A percentile compares a stretch with the other conserved stretches of the same genome.
These are phyloP conservation scores for Tetanocera ferruginea DNA, from an alignment of 2,888 invertebrate genomes.

Conservation along the genomic window DNA sequence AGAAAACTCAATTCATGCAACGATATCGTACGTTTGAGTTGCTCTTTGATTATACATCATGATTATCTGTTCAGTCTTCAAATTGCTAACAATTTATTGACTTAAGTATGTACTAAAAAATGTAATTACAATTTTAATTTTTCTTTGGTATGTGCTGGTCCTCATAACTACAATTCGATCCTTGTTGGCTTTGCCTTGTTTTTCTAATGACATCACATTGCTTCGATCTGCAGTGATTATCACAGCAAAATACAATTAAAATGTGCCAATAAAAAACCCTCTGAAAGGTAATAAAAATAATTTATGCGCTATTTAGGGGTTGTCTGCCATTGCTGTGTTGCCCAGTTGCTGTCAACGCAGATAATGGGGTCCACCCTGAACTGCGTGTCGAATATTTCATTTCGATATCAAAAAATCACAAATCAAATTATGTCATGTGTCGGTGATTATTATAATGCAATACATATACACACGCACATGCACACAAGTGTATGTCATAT, in stretches of 20 bases:
- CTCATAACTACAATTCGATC: too few relatives aligned
- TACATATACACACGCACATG: constrained; percentile 35
- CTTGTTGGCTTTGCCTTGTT: background rate
- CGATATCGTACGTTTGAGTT: too few relatives aligned
- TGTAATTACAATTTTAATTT: too few relatives aligned
- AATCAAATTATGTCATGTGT: constrained; percentile 68
- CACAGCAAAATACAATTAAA: constrained; percentile 61
- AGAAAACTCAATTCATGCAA: too few relatives aligned
- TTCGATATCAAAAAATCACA: constrained; percentile 66
- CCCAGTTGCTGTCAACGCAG: constrained; percentile 10
- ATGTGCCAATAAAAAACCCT: constrained; percentile 50
- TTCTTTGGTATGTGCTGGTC: too few relatives aligned
- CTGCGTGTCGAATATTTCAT: constrained; percentile 54
- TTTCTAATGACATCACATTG: constrained; percentile 39
- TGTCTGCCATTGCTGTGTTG: constrained; percentile 50
- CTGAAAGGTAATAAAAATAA: constrained; percentile 69
- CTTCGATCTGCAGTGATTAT: constrained; percentile 46
- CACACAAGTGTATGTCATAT: constrained; percentile 41
- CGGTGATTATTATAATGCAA: constrained; percentile 52
- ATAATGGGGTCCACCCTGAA: background rate
- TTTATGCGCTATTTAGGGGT: constrained; percentile 66
- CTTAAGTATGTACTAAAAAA: too few relatives aligned
- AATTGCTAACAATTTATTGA: too few relatives aligned
- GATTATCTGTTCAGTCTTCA: too few relatives aligned
- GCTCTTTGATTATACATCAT: too few relatives aligned